Evolutionary conservation across 2,797 vertebrate genomes (phyloP), one percentile per base, ranked within the genome.

Genomic region (Bovichtus variegatus): DNA sequence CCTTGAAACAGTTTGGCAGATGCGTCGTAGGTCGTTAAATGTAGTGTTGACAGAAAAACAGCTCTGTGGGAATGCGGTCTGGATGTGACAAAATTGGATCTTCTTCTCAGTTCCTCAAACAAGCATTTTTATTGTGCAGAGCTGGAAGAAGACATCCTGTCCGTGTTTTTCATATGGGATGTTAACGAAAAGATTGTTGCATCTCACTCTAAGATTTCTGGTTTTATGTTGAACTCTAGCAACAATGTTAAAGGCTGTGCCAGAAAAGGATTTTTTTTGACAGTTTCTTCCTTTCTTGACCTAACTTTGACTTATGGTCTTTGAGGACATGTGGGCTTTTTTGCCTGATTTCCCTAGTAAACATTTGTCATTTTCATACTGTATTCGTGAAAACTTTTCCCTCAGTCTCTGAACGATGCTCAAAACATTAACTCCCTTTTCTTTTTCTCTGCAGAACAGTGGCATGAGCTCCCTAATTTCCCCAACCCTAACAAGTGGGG

Each of bases 401-500:
- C 9, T 65, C 47, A 13, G 16, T 57, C 27, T n/a, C 11, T 73
- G 16, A 71, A 31, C 61, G 31, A 50, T 54, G 5, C 9, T 58
- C 31, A 43, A n/a, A 62, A 65, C 15, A 66, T 62, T 2, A 43
- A 57, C 7, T 44, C 23, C 0, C 2, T 31, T 59, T 71, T 18
- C 29, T 76, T 63, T 66, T 21, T 63, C 55, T 78, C 58, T 76
- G 65, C 81, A 99, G 98, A 95, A 81, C 90, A 55, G 72, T 99
- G 98, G 98, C 94, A 95, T 76, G 92, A 95, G 36, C 96, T 99
- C 34, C 97, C 98, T 0, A 96, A 97, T 87, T 99, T 99, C 80
- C 98, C 98, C 0, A 98, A 99, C 87, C 96, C 97, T 82, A 97
- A 99, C 94, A 99, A 99, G 83, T 99, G 97, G 97, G 98, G 98